Percentiles rank a stretch among this genome's conserved stretches.
phyloP scores from a whole-genome alignment of 2,113 vertebrate species.

The Noturus placidus region DNA sequence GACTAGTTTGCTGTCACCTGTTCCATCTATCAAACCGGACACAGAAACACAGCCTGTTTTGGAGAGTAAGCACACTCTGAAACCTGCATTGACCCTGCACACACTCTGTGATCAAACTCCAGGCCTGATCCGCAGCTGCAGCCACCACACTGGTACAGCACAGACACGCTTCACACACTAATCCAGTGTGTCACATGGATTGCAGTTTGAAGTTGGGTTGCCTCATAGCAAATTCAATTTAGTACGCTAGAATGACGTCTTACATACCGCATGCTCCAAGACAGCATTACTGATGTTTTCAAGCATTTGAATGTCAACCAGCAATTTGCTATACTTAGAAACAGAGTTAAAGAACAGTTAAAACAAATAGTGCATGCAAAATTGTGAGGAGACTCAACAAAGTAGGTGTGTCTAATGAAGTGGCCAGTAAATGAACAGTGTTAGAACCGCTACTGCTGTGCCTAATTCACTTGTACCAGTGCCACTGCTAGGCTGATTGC shows the following conservation, averaged over 20 bases:
- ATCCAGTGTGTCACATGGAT: neutral
- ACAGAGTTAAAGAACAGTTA: neutral
- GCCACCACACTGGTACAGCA: slow-evolving; percentile 46
- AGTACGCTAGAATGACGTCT: neutral
- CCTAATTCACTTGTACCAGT: neutral
- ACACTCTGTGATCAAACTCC: slow-evolving; percentile 44
- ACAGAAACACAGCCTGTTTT: neutral
- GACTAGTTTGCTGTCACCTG: neutral
- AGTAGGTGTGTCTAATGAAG: neutral
- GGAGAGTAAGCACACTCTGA: neutral
- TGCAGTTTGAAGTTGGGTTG: neutral
- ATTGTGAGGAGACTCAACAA: neutral
- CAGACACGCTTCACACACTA: neutral
- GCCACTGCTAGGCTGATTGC: neutral
- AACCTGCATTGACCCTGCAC: slow-evolving; percentile 9
- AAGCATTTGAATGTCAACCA: neutral
- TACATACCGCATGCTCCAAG: neutral
- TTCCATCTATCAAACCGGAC: neutral
- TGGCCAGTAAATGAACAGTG: neutral
- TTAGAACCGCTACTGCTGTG: neutral
- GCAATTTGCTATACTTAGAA: neutral
- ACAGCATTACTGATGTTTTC: neutral
- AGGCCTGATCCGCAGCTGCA: slow-evolving; percentile 28
- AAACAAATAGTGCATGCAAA: neutral
- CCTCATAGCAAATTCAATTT: neutral